Base-by-base conservation (phyloP, 2,113 vertebrate species). In the Ctenomys sociabilis region DNA sequence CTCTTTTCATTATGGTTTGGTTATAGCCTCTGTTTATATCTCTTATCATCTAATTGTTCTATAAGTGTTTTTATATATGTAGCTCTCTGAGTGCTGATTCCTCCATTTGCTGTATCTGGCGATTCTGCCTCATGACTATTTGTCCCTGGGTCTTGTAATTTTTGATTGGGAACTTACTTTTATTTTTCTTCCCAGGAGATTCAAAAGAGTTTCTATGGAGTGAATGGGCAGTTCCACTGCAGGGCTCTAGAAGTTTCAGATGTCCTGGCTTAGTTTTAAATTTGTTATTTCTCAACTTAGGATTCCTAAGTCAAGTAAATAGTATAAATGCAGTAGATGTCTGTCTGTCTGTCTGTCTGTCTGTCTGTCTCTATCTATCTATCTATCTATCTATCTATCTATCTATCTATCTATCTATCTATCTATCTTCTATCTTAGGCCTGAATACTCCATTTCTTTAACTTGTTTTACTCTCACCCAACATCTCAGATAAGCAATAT, bases 211-310 rank as follows among this genome's bases (percentile, higher is more conserved):
- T 68, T 28, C 22, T n/a, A 24, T 37, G 68, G 72, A 85, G 14
- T 75, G 21, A 85, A 28, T 59, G 11, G 49, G 78, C 45, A 17
- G 66, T 93, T 95, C 91, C 66, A 66, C 77, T 80, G 57, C 68
- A n/a, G 35, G 70, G 14, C 63, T 70, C 35, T 80, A 85, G 43
- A 93, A 28, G 9, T 84, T 95, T 94, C 64, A 75, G 54, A 89
- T 45, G 14, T 45, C 22, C 37, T 95, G 40, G 17, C 40, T 87
- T 73, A 84, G 87, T 83, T 88, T 93, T 88, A 75, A 72, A 73
- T 43, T 78, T 82, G 40, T 84, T 57, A 40, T 78, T 72, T 87
- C 61, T 90, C 75, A 83, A 43, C 2, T 66, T 92, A 49, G 37
- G 32, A 59, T 84, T 84, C 83, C 78, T 87, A 86, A 84, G 52